phyloP scores from a whole-genome alignment of 1,140 invertebrate genomes.

The Adelges cooleyi region DNA sequence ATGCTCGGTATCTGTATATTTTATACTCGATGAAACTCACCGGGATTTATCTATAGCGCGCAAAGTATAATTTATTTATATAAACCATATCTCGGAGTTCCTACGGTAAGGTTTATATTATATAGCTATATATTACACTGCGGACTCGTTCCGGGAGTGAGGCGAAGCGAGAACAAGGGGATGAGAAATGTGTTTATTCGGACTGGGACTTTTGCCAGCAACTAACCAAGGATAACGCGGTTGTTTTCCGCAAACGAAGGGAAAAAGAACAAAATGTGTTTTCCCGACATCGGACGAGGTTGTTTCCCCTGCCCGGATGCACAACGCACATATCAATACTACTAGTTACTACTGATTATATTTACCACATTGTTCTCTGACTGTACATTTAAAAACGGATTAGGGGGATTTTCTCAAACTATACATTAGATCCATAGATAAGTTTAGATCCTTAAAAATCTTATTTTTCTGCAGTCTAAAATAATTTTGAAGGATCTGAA shows the following conservation, averaged over 20 bases:
- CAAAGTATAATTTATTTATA: conserved; percentile 1
- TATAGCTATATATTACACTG: conserved; percentile 10
- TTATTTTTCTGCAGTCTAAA: too few relatives aligned
- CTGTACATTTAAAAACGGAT: too few relatives aligned
- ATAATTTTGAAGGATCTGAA: too few relatives aligned
- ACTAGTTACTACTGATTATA: too few relatives aligned
- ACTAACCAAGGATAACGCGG: conserved; percentile 4
- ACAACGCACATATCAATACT: too few relatives aligned
- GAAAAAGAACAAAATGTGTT: background rate
- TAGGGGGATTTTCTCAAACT: too few relatives aligned
- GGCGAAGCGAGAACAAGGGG: background rate
- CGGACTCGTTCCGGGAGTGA: background rate
- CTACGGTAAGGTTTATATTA: background rate
- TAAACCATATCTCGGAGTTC: conserved; percentile 3
- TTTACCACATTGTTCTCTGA: too few relatives aligned
- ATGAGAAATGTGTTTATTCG: conserved; percentile 23
- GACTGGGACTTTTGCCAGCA: conserved; percentile 8
- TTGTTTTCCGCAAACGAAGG: background rate
- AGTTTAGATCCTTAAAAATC: too few relatives aligned
- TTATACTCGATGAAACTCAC: background rate
- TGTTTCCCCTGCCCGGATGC: background rate
- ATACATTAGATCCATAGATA: too few relatives aligned
- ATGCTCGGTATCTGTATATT: too few relatives aligned
- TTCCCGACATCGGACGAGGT: background rate
- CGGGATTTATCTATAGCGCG: background rate